A percentile compares a stretch with the other conserved stretches of the same genome.
These are phyloP conservation scores for Synanthedon myopaeformis DNA, from an alignment of 2,888 invertebrate genomes.

Conservation along the genomic window DNA sequence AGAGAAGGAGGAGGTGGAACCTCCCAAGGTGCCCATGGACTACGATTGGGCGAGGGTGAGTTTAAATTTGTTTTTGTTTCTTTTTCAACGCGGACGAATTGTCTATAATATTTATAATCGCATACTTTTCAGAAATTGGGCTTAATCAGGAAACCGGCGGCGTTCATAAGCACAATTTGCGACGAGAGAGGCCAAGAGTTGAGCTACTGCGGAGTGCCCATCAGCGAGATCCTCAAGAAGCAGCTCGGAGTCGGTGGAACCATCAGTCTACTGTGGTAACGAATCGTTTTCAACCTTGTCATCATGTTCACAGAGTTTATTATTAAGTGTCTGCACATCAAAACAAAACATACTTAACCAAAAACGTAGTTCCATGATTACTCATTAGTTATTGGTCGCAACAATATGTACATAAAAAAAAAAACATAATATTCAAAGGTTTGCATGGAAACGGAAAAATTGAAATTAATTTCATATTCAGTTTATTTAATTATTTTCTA, in stretches of 20 bases:
- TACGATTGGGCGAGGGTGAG: slow-evolving; percentile 96
- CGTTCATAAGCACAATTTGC: slow-evolving; percentile 99
- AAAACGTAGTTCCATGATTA: too few relatives aligned
- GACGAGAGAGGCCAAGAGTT: slow-evolving; percentile 98
- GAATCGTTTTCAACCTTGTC: slow-evolving; percentile 6
- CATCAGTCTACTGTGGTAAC: slow-evolving; percentile 90
- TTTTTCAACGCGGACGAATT: too few relatives aligned
- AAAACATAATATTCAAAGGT: too few relatives aligned
- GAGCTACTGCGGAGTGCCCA: slow-evolving; percentile 94
- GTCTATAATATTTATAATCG: too few relatives aligned
- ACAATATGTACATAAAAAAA: too few relatives aligned
- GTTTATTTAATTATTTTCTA: too few relatives aligned
- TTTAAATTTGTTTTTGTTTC: too few relatives aligned
- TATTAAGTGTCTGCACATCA: too few relatives aligned
- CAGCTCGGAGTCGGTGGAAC: slow-evolving; percentile 98
- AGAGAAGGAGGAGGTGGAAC: slow-evolving; percentile 91
- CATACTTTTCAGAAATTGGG: slow-evolving; percentile 82
- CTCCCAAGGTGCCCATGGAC: slow-evolving; percentile 99
- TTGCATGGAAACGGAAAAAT: too few relatives aligned
- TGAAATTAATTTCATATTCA: too few relatives aligned
- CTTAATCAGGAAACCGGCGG: slow-evolving; percentile 97
- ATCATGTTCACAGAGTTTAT: too few relatives aligned
- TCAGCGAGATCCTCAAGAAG: slow-evolving; percentile 88
- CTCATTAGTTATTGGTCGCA: too few relatives aligned
- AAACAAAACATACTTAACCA: not conserved